Evolutionary conservation across 2,797 vertebrate species (phyloP).

Genomic region (Lacerta bilineata): DNA sequence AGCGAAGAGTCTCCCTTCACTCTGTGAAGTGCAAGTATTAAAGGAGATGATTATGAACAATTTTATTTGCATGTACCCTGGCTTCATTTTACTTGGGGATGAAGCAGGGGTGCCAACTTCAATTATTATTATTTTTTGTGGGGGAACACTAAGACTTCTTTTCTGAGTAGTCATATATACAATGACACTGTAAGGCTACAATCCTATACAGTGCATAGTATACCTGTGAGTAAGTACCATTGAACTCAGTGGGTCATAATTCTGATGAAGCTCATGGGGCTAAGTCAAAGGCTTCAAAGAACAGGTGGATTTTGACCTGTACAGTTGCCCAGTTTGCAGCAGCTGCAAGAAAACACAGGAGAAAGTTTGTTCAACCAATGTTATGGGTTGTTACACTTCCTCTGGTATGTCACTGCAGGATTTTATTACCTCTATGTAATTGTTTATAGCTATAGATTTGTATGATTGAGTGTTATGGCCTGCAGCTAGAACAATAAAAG

Average conservation of each 20-base stretch:
- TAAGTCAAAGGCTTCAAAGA: not conserved
- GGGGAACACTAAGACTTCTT: not conserved
- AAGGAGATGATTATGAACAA: not conserved
- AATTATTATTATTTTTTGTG: no score
- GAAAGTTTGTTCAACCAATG: not conserved
- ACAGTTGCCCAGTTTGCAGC: not conserved
- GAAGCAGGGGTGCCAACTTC: no score
- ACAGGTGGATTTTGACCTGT: not conserved
- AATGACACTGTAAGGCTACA: no score
- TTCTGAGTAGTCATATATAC: not conserved
- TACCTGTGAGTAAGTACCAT: not conserved
- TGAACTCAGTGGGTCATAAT: not conserved
- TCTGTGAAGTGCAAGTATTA: not conserved
- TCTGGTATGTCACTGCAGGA: not conserved
- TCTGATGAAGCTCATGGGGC: not conserved
- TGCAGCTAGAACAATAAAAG: slow-evolving; percentile 20
- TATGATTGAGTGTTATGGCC: slow-evolving; percentile 13
- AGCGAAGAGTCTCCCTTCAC: not conserved
- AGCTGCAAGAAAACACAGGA: not conserved
- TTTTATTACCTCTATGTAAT: slow-evolving; percentile 10
- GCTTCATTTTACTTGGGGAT: no score
- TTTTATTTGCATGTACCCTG: not conserved
- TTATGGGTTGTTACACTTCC: slow-evolving; percentile 9
- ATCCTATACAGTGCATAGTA: no score
- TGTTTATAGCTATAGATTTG: slow-evolving; percentile 7